Evolutionary conservation across 2,113 vertebrate genomes (phyloP), one percentile per base, ranked within the genome.

Genomic region (Amblyopsis rosae): DNA sequence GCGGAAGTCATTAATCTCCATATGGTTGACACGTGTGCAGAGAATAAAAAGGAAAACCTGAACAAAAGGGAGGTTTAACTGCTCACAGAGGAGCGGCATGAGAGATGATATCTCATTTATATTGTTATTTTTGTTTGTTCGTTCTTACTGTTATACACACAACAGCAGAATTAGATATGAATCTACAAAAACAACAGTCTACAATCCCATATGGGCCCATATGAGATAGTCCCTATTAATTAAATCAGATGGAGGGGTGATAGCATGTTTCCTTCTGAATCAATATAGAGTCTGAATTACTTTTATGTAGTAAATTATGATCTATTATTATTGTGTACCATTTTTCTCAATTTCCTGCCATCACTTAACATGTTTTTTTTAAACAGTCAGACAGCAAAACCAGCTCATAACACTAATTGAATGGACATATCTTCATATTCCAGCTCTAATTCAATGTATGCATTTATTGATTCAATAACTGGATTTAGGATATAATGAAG

Each of bases 1-100:
- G 49, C 82, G 79, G 83, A 86, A 87, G 86, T 89, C 81, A 84
- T 91, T 91, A 86, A 91, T 90, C 90, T 89, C 73, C 77, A 89
- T 91, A 79, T 84, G 85, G 82, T 66, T 88, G 90, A 88, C 75
- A 71, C 69, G 76, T 78, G 35, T 1, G 81, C 41, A 69, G 73
- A 74, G 77, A 15, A 67, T 69, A 56, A 69, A 66, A 68, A 62
- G 59, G 12, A 69, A 66, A 67, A 41, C 46, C 45, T 76, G 80
- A 75, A 49, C 81, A 82, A 79, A 74, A 69, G 17, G 12, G 72
- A 82, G 65, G 17, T 62, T 11, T 75, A 82, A 58, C 51, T 55
- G 63, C 59, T 55, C 51, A 47, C 41, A 54, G 54, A 41, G 67
- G 59, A 59, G 65, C 50, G 66, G 57, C 16, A 72, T 62, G 47